Evolutionary conservation across 2,888 invertebrate species (phyloP), one percentile per base, ranked within the genome.

Genomic region (Penaeus monodon): DNA sequence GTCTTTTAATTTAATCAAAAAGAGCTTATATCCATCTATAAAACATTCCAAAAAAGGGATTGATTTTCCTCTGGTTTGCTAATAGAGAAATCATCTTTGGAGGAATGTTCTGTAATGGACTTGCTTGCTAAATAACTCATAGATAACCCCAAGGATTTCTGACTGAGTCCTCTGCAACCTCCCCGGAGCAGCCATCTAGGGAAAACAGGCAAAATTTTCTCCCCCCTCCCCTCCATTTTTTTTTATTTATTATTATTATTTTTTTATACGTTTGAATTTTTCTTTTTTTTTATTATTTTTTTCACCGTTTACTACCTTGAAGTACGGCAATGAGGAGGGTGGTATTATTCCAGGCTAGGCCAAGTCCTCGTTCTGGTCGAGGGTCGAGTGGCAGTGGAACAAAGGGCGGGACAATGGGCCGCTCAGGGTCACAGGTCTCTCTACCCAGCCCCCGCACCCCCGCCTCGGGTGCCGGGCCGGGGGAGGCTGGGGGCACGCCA

Each of bases 301-400:
- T 17, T 57, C 57, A 57, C 57, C 17, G 14, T 57, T 57, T 57
- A 57, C 57, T 57, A 57, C 57, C 57, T 78, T 33, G 44, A 70
- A 78, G 82, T 85, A n/a, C 79, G 80, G 85, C 85, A 85, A 80
- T 85, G 85, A 85, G 85, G 85, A 85, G 85, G 85, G 85, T 85
- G 85, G 70, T 85, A 85, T 85, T 85, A 74, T 85, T 85, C 73
- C 85, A 85, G 85, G 85, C 65, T 83, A 83, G 86, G 82, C 86
- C 86, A 87, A 78, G 86, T 83, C 83, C 80, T 85, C 85, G 85
- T 85, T 80, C 65, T 85, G 85, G 85, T 73, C 85, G 85, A 80
- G 80, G 78, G 85, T 85, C 85, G 85, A 85, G 85, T 73, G 85
- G 85, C 74, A 74, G 73, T 80, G 85, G 85, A 63, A 80, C 85